Evolutionary conservation across 2,888 invertebrate species (phyloP), one percentile per base, ranked within the genome.

Genomic region (Holacanthella duospinosa): DNA sequence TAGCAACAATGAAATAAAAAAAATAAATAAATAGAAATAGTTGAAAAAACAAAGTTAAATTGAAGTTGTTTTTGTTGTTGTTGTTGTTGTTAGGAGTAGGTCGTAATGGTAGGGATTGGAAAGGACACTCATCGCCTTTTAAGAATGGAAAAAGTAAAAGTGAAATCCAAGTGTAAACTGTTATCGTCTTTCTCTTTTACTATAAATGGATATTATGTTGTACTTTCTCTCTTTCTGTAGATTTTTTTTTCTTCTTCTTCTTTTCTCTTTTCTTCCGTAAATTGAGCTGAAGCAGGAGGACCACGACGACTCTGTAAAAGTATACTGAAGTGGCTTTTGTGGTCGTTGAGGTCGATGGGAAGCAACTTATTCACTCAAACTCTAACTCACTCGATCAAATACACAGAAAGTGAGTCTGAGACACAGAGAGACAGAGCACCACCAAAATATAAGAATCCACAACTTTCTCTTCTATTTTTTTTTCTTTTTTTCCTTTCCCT

Each of bases 351-450:
- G 48, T 48, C 48, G 48, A 48, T 48, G 48, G 48, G 48, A 48
- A 48, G 48, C 48, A 48, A 48, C 48, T 48, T 48, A 48, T 48
- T 48, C 48, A 48, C 48, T 48, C 48, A 48, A 48, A 48, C 48
- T 36, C 36, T 36, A 36, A 36, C 36, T 48, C 48, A 48, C 48
- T 48, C 48, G 48, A 48, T 48, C 48, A 48, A 48, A 48, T 48
- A 21, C 48, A 48, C 16, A 48, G 48, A 48, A 48, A 48, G 48
- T 48, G 48, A 48, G 48, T 16, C 16, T n/a, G 48, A 48, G 48
- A 36, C 36, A 36, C n/a, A n/a, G n/a, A n/a, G 36, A 36, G 36
- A 16, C 36, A 21, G 48, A 48, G 48, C 4, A 48, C 12, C 12
- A 4, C 19, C 48, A 48, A 48, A 9, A 48, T 16, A 48, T 48